Conservation (phyloP, 2,888 invertebrate genomes). For the Acronicta alni region DNA sequence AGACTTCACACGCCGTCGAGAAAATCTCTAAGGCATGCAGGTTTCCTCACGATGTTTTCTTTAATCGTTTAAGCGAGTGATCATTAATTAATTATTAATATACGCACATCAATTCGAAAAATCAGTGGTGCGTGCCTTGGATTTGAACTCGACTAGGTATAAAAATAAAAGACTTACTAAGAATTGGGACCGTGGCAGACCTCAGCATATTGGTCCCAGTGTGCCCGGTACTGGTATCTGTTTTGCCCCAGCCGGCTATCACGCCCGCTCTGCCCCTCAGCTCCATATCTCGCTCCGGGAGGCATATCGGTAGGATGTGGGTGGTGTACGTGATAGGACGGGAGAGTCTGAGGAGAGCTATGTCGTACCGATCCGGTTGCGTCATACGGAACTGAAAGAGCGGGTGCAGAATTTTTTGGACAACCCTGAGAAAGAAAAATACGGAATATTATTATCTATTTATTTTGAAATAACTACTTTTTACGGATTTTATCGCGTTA, state of each 20-base stretch:
- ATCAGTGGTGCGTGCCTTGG: no score
- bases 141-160: no score
- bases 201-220: conserved; percentile 94
- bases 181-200: conserved; percentile 94
- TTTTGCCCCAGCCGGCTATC: conserved; percentile 96
- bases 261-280: conserved; percentile 79
- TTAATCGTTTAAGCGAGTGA: no score
- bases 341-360: conserved; percentile 93
- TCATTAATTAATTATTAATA: no score
- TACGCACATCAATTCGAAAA: no score
- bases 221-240: conserved; percentile 92
- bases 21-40: no score
- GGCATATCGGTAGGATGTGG: conserved; percentile 94
- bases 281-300: conserved; percentile 89
- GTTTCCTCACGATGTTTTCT: no score
- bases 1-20: no score
- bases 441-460: neutral
- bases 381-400: conserved; percentile 94
- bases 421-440: conserved; percentile 82
- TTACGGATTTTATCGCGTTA: no score
- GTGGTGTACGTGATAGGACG: conserved; percentile 90
- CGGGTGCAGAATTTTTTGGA: conserved; percentile 94
- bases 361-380: conserved; percentile 95
- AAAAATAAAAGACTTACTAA: conserved; percentile 88
- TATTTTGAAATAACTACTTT: no score